These are phyloP conservation scores for Cryptosula pallasiana DNA, from an alignment of 2,888 invertebrate genomes.

Conservation along the genomic window DNA sequence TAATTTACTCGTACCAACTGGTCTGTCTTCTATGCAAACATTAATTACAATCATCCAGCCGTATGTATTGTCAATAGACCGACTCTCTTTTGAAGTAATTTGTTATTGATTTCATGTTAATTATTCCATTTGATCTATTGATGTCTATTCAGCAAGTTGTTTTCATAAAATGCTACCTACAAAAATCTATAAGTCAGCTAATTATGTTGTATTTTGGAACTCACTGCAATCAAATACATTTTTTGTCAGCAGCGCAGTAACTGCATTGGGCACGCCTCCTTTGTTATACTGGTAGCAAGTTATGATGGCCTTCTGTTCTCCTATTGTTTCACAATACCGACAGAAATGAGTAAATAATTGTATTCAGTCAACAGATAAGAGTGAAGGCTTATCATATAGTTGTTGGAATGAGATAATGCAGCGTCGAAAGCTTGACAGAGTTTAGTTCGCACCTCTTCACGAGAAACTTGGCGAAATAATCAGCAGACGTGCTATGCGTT, in stretches of 20 bases:
- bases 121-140: not conserved
- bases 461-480: too few species aligned
- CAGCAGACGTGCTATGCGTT: too few species aligned
- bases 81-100: not conserved
- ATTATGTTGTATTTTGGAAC: not conserved
- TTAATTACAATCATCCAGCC: not conserved
- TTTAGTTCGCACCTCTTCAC: too few species aligned
- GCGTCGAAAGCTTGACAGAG: too few species aligned
- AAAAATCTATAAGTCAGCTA: constrained; percentile 22
- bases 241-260: not conserved
- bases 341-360: not conserved
- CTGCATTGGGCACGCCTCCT: not conserved
- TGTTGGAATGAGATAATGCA: not conserved
- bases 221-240: not conserved
- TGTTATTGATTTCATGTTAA: not conserved
- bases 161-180: not conserved
- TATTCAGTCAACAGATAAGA: not conserved
- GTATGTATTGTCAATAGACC: not conserved
- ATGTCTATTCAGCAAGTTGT: not conserved
- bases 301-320: not conserved
- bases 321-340: not conserved
- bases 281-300: not conserved
- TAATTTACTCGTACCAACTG: too few species aligned
- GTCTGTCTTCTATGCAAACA: too few species aligned
- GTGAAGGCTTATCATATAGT: too few species aligned